A percentile compares a stretch with the other conserved stretches of the same genome.
These are phyloP conservation scores for Python bivittatus DNA, from an alignment of 2,113 vertebrate species.

Conservation along the genomic window DNA sequence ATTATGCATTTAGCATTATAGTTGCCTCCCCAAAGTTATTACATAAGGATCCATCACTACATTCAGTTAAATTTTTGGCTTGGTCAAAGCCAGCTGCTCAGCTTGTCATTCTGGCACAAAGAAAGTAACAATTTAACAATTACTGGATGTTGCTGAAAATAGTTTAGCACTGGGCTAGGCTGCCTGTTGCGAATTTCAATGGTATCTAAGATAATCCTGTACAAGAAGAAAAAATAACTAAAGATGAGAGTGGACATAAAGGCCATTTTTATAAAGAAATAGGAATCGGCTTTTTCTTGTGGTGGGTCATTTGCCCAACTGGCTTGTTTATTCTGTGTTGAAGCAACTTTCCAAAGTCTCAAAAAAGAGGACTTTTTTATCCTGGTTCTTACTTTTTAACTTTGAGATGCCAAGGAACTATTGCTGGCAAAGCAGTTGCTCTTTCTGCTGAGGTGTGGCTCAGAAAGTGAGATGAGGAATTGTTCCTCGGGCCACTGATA, in stretches of 20 bases:
- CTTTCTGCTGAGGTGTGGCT: neutral
- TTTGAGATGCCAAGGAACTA: neutral
- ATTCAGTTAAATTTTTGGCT: neutral
- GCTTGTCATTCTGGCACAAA: constrained; percentile 15
- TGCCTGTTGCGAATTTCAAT: neutral
- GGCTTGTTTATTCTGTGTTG: neutral
- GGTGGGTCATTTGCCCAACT: neutral
- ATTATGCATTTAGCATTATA: neutral
- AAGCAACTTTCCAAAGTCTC: neutral
- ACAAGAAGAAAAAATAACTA: neutral
- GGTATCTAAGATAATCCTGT: neutral
- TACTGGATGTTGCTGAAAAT: constrained; percentile 2
- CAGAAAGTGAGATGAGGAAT: neutral
- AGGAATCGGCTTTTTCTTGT: neutral
- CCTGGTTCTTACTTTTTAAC: neutral
- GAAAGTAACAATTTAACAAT: constrained; percentile 21
- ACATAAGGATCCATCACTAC: neutral
- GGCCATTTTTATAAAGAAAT: neutral
- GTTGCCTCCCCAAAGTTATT: neutral
- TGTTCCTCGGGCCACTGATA: neutral
- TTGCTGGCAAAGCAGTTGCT: neutral
- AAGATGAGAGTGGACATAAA: neutral
- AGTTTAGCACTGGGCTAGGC: neutral
- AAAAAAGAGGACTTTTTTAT: neutral
- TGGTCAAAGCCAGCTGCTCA: constrained; percentile 25